Evolutionary conservation across 2,888 invertebrate genomes (phyloP), one percentile per base, ranked within the genome.

Genomic region (Pandemis corylana): DNA sequence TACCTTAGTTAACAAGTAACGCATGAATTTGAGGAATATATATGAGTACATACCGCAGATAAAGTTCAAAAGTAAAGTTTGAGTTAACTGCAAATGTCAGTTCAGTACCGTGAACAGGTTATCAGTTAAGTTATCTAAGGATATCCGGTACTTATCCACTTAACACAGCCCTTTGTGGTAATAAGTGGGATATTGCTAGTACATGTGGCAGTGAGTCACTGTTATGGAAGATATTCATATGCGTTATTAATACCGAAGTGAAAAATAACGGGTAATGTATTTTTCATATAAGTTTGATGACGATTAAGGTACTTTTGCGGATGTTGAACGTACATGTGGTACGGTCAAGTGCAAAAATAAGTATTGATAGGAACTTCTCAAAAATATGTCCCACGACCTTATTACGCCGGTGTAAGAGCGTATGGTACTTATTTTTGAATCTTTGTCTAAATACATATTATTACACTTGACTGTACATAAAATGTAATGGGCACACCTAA

Each of bases 71-170:
- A 41, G 7, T 53, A 51, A 36, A 49, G 67, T 53, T 67, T 1
- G n/a, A 15, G n/a, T 5, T 53, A 12, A n/a, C 53, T 13, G 66
- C 49, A 51, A 61, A 41, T 64, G 62, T 56, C 66, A 44, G 66
- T 61, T 53, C 15, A 66, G 62, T 41, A 62, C 66, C 68, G 69
- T 51, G 49, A 68, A 59, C 67, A 75, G 77, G 80, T 78, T 82
- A 81, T 80, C 78, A 78, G 78, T 72, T 69, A 75, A 76, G 79
- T 79, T 85, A 83, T 84, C 84, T 78, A 59, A 80, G 85, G 84
- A 85, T 78, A 79, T 85, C 85, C 85, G 82, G 80, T 76, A 79
- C 80, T 81, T 80, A 70, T 71, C 61, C 75, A 67, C 70, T 75
- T 71, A 65, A 67, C 71, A 36, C 41, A 42, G 64, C 75, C 71